Conservation (phyloP, 2,113 vertebrate genomes). For the Urocolius indicus region DNA sequence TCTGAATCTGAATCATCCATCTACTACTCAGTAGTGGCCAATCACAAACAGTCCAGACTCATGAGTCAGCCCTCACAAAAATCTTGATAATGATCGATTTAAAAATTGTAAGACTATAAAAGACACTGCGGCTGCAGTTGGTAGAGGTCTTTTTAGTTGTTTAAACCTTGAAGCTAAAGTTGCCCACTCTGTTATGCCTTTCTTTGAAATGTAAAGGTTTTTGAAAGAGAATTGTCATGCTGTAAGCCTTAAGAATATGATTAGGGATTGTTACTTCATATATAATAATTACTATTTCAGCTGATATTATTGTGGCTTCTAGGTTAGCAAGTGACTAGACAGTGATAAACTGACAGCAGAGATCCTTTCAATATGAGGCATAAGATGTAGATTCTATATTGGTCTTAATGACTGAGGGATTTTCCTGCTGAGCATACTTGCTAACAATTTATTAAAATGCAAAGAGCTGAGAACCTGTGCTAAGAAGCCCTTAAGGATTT, state of each 20-base stretch:
- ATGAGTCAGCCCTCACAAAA: slow-evolving; percentile 33
- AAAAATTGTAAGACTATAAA: not conserved
- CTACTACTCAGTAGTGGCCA: slow-evolving; percentile 28
- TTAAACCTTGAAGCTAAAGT: not conserved
- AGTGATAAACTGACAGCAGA: not conserved
- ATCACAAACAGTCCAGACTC: not conserved
- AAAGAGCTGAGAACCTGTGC: not conserved
- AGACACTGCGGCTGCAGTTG: not conserved
- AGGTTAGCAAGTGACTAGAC: not conserved
- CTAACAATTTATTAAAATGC: not conserved
- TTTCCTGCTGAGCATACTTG: not conserved
- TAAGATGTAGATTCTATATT: not conserved
- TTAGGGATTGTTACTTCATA: not conserved
- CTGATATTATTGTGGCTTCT: not conserved
- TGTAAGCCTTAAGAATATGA: not conserved
- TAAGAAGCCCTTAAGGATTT: not conserved
- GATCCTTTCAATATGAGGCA: not conserved
- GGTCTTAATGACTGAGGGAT: not conserved
- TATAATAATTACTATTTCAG: not conserved
- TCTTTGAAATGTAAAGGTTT: not conserved
- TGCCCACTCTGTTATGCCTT: not conserved
- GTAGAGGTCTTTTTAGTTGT: not conserved
- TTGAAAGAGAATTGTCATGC: not conserved
- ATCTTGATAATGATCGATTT: slow-evolving; percentile 3
- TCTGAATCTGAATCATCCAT: slow-evolving; percentile 45